Conservation (phyloP, 1,140 invertebrate species). For the Aplysia californica region DNA sequence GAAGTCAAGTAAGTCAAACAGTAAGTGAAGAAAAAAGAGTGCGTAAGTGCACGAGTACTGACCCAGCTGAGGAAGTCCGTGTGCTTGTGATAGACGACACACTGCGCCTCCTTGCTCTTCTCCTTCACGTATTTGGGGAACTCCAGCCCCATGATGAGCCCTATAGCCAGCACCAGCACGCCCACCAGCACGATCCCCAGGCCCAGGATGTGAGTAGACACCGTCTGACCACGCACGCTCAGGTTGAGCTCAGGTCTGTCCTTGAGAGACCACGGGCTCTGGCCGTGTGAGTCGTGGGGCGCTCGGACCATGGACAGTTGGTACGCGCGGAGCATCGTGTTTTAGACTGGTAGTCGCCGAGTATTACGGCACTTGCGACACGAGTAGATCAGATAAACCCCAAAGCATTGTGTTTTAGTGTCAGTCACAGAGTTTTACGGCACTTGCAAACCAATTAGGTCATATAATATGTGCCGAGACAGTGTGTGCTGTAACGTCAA, state of each 20-base stretch:
- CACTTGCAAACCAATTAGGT: too few species aligned
- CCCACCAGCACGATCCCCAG: conserved; percentile 41
- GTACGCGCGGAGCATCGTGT: background rate
- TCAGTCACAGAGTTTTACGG: too few species aligned
- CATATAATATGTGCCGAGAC: too few species aligned
- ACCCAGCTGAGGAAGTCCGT: background rate
- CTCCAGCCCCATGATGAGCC: conserved; percentile 51
- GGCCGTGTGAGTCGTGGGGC: conserved; percentile 1
- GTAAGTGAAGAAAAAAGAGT: too few species aligned
- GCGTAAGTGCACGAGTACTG: too few species aligned
- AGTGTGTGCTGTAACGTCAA: too few species aligned
- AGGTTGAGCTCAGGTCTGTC: background rate
- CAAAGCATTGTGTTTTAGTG: too few species aligned
- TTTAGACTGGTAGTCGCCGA: too few species aligned
- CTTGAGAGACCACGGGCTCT: conserved; percentile 18
- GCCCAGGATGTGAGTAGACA: conserved; percentile 42
- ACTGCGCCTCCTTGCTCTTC: conserved; percentile 38
- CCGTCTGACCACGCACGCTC: background rate
- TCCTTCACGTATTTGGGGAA: conserved; percentile 45
- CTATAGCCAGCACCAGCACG: conserved; percentile 39
- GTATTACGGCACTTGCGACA: too few species aligned
- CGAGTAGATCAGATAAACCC: too few species aligned
- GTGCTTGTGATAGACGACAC: conserved; percentile 21
- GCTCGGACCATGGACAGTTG: background rate
- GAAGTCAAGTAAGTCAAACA: too few species aligned